Conservation (phyloP, 1,140 invertebrate species). For the Brachionus angularis region DNA sequence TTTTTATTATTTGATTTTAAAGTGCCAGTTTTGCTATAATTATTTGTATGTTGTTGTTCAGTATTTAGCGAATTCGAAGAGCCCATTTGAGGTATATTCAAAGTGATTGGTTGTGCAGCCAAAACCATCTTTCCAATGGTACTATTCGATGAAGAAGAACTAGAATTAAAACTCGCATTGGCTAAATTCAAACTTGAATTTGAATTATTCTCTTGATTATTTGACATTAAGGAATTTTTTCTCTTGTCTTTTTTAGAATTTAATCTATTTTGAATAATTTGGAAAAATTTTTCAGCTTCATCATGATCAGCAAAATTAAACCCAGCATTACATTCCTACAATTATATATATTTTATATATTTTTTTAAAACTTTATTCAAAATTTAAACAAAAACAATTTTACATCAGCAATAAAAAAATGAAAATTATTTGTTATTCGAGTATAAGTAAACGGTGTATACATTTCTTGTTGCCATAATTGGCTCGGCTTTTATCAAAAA, state of each 20-base stretch:
- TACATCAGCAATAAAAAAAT: constrained; percentile 42
- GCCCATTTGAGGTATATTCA: background rate
- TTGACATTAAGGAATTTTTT: background rate
- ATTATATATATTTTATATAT: no score
- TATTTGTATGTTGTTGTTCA: no score
- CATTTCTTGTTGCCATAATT: constrained; percentile 43
- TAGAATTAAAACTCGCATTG: no score
- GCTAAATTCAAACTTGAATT: no score
- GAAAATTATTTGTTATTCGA: background rate
- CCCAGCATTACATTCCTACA: constrained; percentile 44
- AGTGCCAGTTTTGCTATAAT: constrained; percentile 1
- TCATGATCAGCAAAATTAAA: constrained; percentile 34
- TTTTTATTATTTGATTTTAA: constrained; percentile 27
- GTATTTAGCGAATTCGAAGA: background rate
- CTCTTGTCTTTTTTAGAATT: background rate
- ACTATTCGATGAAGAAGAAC: no score
- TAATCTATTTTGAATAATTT: background rate
- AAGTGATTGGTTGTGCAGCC: background rate
- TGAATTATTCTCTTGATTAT: constrained; percentile 4
- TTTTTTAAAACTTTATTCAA: no score
- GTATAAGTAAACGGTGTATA: constrained; percentile 39
- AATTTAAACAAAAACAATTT: background rate
- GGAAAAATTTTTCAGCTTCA: constrained; percentile 23
- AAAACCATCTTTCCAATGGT: background rate
- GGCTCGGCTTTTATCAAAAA: constrained; percentile 8